Conservation (phyloP, 1,140 invertebrate genomes). For the Palaemon carinicauda region DNA sequence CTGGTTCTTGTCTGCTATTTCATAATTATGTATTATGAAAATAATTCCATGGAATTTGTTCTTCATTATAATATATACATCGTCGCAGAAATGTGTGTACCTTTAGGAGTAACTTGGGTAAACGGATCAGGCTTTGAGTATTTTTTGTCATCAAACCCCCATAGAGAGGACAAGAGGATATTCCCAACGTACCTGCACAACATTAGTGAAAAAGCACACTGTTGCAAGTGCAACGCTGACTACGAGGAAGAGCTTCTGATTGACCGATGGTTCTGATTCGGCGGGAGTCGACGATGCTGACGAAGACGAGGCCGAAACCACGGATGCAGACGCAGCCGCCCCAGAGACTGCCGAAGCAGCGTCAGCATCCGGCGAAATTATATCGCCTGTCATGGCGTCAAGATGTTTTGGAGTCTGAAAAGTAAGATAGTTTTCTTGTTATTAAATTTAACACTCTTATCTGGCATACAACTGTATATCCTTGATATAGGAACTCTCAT, state of each 20-base stretch:
- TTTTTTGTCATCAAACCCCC: neutral
- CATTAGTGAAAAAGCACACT: constrained; percentile 59
- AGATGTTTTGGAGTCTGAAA: too few relatives aligned
- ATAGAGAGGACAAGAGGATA: neutral
- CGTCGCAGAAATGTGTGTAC: too few relatives aligned
- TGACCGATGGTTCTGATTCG: constrained; percentile 39
- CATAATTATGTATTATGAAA: too few relatives aligned
- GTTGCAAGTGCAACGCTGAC: constrained; percentile 59
- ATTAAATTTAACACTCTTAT: too few relatives aligned
- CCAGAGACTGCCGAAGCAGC: neutral
- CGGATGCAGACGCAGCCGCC: neutral
- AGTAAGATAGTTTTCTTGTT: too few relatives aligned
- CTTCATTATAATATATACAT: too few relatives aligned
- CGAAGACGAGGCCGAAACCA: neutral
- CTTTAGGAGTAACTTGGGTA: too few relatives aligned
- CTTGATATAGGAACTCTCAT: too few relatives aligned
- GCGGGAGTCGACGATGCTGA: constrained; percentile 5
- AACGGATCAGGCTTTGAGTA: too few relatives aligned
- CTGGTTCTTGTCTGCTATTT: too few relatives aligned
- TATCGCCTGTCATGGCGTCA: neutral
- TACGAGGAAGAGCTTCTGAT: constrained; percentile 58
- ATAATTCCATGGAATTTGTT: too few relatives aligned
- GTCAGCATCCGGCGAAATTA: neutral
- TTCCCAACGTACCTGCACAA: constrained; percentile 34
- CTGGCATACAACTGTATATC: too few relatives aligned